Evolutionary conservation across 2,888 invertebrate genomes (phyloP), one percentile per base, ranked within the genome.

Genomic region (Tricholauxania praeusta): DNA sequence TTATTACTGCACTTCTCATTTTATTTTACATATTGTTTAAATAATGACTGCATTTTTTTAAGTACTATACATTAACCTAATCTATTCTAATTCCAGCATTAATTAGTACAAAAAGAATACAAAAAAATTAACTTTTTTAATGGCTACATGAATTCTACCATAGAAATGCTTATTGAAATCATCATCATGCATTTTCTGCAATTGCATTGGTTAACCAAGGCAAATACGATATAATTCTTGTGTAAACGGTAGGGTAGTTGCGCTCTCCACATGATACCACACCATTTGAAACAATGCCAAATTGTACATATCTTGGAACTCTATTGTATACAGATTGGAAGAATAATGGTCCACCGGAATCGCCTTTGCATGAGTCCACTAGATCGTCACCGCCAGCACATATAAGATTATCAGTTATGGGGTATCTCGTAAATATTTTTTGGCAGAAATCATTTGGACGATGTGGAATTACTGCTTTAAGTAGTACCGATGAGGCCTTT

Each of bases 281-380:
- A 0, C 92, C 92, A 76, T 90, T 90, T 0, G 92, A 92, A 0
- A 92, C 92, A 0, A 92, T 84, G 7, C 93, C 93, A 64, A 81
- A 85, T 73, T 87, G 87, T 3, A 86, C 76, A 32, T 77, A 83
- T 10, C 83, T 82, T 7, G 71, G 67, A 14, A 22, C 47, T 0
- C 12, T 48, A 62, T 80, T 80, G 52, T 80, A 85, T 2, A 72
- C 73, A 0, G 78, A 80, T 0, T 82, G 75, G 0, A 79, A 80
- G 57, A 85, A 80, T 12, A 84, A 65, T 0, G 84, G 84, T 2
- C 84, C 84, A 1, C 84, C 84, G 1, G 85, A 84, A 62, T 84
- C 84, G 5, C 85, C 84, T 10, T 79, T 81, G 68, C 84, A 84
- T 0, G 82, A 79, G 48, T 84, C 85, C 55, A 81, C 79, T n/a